Base-by-base conservation (phyloP, 2,888 invertebrate species). In the Ephialtes manifestator region DNA sequence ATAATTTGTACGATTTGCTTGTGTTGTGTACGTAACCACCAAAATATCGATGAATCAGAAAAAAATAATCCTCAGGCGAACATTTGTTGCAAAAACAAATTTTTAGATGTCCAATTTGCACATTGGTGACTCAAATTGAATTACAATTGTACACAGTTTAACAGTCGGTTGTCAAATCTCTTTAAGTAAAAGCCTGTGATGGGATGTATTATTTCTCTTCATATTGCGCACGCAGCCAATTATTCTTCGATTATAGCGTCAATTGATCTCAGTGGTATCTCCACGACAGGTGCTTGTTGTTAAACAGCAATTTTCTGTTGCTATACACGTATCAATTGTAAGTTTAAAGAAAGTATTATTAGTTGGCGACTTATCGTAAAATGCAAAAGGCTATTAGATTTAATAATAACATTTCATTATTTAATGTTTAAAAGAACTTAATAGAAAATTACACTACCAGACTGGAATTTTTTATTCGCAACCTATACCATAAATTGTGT, bases 141-240 rank as follows among this genome's bases (percentile, higher is more conserved):
- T 63, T 35, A 15, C 63, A 63, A 35, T n/a, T 11, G 35, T 10
- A n/a, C 35, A 31, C 3, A 39, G 10, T 65, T 43, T 2, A 43
- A 4, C 39, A 3, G 35, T 39, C 20, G 39, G 11, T 7, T 8
- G 39, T 65, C 18, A 43, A 65, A 65, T 65, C 65, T 65, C 20
- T 20, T 11, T 20, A 18, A 65, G 39, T n/a, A 7, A 31, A 60
- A 60, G 11, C 24, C 51, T 13, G 20, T 13, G 53, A 58, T 28
- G 13, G 58, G 13, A 4, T 2, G n/a, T 28, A 58, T 15, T 28
- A 7, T 13, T 4, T 28, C 20, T 24, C 31, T n/a, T 72, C 10
- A 58, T 35, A 15, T 18, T 48, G n/a, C 74, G 46, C 74, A 60
- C 58, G 74, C 58, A 60, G 46, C 46, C 74, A 60, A 74, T 74